phyloP scores from a whole-genome alignment of 2,797 vertebrate genomes.

The Holocentrus rufus region DNA sequence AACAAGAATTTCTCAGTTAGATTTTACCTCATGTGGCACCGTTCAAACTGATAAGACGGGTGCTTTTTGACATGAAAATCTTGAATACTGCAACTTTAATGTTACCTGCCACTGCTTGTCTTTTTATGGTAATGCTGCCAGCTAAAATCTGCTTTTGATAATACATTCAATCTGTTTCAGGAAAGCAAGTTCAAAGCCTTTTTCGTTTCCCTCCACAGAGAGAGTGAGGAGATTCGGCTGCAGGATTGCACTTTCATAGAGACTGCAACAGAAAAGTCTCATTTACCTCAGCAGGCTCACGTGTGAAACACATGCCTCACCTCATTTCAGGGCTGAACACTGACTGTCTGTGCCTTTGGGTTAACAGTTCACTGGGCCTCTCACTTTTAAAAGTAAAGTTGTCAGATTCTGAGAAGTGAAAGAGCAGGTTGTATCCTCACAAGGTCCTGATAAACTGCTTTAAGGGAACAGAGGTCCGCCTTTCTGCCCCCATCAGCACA shows the following conservation, averaged over 20 bases:
- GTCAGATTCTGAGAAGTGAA: slow-evolving; percentile 14
- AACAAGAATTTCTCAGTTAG: neutral
- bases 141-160: no score
- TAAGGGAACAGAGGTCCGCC: neutral
- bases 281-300: neutral
- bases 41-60: no score
- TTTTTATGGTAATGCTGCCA: no score
- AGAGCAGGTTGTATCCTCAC: neutral
- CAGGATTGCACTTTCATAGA: neutral
- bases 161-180: no score
- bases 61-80: no score
- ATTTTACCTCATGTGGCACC: neutral
- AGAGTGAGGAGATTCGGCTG: neutral
- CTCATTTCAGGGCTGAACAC: neutral
- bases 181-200: no score
- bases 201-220: neutral
- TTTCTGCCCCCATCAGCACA: slow-evolving; percentile 1
- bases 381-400: neutral
- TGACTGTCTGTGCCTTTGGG: slow-evolving; percentile 9
- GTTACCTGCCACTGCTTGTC: no score
- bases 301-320: neutral
- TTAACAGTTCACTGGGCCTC: neutral
- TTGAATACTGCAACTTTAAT: no score
- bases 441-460: slow-evolving; percentile 14
- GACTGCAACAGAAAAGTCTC: neutral